These are phyloP conservation scores for Enoplosus armatus DNA, from an alignment of 2,797 vertebrate species.

Conservation along the genomic window DNA sequence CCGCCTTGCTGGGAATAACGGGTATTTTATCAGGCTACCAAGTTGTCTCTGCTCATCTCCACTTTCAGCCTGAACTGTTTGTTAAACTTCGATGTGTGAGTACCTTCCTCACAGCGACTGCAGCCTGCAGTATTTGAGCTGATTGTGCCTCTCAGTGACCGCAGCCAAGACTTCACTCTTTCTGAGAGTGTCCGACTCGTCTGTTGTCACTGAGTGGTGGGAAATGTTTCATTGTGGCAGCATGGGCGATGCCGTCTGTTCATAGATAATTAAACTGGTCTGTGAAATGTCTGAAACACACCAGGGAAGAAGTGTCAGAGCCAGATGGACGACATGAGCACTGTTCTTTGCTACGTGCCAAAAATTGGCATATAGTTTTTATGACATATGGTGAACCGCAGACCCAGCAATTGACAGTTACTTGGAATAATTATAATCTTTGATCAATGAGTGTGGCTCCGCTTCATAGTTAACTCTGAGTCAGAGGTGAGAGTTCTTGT, in stretches of 20 bases:
- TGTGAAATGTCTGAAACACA: slow-evolving; percentile 38
- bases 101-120: slow-evolving; percentile 1
- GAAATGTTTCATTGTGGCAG: slow-evolving; percentile 36
- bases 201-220: slow-evolving; percentile 31
- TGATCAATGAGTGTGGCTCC: slow-evolving; percentile 3
- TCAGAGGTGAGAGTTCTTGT: slow-evolving; percentile 20
- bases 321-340: slow-evolving; percentile 52
- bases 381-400: slow-evolving; percentile 37
- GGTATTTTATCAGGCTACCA: slow-evolving; percentile 6
- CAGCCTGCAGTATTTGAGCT: slow-evolving; percentile 19
- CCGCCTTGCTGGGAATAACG: not conserved
- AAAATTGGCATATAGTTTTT: slow-evolving; percentile 40
- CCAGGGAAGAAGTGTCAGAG: slow-evolving; percentile 26
- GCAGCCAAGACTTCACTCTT: slow-evolving; percentile 28
- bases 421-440: slow-evolving; percentile 33
- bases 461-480: not conserved
- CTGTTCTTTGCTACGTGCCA: slow-evolving; percentile 35
- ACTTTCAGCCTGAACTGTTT: slow-evolving; percentile 2
- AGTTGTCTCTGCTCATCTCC: slow-evolving; percentile 27
- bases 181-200: slow-evolving; percentile 14
- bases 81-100: slow-evolving; percentile 8
- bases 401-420: slow-evolving; percentile 38
- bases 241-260: slow-evolving; percentile 50
- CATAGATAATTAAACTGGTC: slow-evolving; percentile 42
- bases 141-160: not conserved